Evolutionary conservation across 1,140 invertebrate species (phyloP).

Genomic region (Cheumatopsyche charites): DNA sequence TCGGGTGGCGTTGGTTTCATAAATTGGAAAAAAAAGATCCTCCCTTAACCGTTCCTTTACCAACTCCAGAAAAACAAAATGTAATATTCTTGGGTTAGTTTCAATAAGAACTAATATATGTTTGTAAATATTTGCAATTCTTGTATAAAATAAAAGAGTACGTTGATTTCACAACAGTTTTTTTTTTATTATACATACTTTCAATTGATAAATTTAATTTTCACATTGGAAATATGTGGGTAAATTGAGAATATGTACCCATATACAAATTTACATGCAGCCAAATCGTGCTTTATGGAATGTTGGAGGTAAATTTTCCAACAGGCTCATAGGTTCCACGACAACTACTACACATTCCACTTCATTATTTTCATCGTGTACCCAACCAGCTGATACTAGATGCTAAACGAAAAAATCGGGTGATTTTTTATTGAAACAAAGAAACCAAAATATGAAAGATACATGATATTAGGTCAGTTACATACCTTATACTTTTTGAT

Average conservation of each 20-base stretch:
- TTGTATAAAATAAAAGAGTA: no score
- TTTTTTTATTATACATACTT: no score
- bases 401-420: conserved; percentile 29
- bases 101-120: no score
- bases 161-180: no score
- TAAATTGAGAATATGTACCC: no score
- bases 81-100: conserved; percentile 40
- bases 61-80: conserved; percentile 11
- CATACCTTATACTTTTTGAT: conserved; percentile 43
- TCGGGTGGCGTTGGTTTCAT: conserved; percentile 36
- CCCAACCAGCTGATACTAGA: conserved; percentile 42
- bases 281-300: conserved; percentile 44
- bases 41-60: neutral
- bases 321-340: conserved; percentile 41
- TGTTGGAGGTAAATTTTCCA: conserved; percentile 43
- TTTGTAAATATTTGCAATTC: no score
- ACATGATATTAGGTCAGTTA: neutral
- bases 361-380: conserved; percentile 33
- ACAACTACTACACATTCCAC: conserved; percentile 40
- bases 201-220: no score
- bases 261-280: conserved; percentile 45
- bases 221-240: no score
- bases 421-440: neutral
- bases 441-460: no score
- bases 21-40: conserved; percentile 32